Conservation (phyloP, 2,888 invertebrate genomes). For the Dynastes maya region DNA sequence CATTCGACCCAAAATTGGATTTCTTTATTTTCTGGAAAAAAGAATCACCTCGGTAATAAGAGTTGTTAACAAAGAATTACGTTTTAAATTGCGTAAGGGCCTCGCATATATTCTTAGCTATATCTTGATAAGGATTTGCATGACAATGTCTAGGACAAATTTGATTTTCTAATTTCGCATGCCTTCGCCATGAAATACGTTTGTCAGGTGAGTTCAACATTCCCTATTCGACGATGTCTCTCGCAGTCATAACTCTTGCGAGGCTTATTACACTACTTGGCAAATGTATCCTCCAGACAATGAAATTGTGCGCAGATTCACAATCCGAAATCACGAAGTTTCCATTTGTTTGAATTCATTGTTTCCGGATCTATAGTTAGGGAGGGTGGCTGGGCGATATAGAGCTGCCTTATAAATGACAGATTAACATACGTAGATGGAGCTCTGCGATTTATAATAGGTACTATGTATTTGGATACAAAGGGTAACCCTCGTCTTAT, state of each 20-base stretch:
- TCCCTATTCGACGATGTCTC: neutral
- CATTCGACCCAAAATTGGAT: no score
- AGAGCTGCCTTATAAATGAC: conserved; percentile 16
- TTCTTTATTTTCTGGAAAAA: no score
- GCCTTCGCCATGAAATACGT: conserved; percentile 13
- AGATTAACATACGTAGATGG: conserved; percentile 18
- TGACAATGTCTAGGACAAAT: neutral
- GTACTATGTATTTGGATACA: conserved; percentile 25
- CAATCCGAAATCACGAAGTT: conserved; percentile 24
- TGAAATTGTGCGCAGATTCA: conserved; percentile 26
- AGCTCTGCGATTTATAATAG: neutral
- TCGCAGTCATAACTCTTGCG: conserved; percentile 30
- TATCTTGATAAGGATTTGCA: neutral
- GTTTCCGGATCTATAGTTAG: conserved; percentile 35
- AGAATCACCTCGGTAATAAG: no score
- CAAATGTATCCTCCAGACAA: conserved; percentile 19
- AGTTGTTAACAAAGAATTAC: no score
- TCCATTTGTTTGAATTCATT: conserved; percentile 38
- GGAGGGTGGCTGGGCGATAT: conserved; percentile 10
- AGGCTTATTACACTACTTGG: conserved; percentile 11
- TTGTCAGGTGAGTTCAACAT: conserved; percentile 23
- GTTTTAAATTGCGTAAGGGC: no score
- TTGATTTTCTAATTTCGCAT: conserved; percentile 29
- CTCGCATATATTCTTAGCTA: no score
- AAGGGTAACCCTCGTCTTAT: neutral